Evolutionary conservation across 2,113 vertebrate species (phyloP).

Genomic region (Albula glossodonta): DNA sequence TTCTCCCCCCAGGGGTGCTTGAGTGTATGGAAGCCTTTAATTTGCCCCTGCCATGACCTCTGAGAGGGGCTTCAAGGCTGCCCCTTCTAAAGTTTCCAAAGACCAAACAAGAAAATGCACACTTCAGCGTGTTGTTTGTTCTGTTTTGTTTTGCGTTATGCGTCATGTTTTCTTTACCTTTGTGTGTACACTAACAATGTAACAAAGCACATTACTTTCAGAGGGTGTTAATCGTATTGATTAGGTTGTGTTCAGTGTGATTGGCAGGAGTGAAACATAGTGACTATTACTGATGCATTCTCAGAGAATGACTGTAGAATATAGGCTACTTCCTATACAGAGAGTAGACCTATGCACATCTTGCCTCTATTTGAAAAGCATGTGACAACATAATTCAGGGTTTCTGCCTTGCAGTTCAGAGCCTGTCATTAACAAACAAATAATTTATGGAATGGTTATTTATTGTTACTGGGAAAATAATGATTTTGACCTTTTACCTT

Average conservation of each 20-base stretch:
- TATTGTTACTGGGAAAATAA: neutral
- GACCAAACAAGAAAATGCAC: neutral
- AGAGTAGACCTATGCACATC: neutral
- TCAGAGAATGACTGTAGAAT: neutral
- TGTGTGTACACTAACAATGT: no score
- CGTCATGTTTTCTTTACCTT: neutral
- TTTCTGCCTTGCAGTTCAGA: neutral
- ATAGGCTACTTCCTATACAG: neutral
- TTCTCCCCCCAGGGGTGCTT: neutral
- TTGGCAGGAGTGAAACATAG: neutral
- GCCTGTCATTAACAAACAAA: neutral
- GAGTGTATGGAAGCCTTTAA: neutral
- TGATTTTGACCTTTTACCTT: slow-evolving; percentile 15
- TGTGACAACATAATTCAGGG: neutral
- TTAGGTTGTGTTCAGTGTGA: neutral
- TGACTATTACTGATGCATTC: neutral
- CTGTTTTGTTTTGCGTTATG: neutral
- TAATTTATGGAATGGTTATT: neutral
- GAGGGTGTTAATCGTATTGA: neutral
- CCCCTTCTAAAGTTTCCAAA: neutral
- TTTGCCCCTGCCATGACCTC: neutral
- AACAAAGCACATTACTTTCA: neutral
- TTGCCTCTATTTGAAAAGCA: neutral
- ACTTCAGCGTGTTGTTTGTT: neutral
- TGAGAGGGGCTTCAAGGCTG: neutral